phyloP scores from a whole-genome alignment of 2,113 vertebrate species.

The Dasyurus viverrinus region DNA sequence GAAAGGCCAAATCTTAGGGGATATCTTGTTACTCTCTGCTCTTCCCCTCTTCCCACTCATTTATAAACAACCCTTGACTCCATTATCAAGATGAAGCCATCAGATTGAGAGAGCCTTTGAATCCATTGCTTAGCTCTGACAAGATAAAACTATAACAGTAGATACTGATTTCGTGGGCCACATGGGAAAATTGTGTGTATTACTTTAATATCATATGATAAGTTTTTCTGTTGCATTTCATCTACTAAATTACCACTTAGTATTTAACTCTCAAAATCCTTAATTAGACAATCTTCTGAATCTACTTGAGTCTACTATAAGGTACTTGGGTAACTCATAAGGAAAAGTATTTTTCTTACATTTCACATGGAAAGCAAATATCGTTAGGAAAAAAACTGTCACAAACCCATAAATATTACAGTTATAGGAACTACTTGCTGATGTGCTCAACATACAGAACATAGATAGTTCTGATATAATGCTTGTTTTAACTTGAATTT shows the following conservation, averaged over 20 bases:
- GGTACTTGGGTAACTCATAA: slow-evolving; percentile 8
- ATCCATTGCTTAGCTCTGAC: neutral
- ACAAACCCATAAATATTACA: neutral
- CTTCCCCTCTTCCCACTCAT: neutral
- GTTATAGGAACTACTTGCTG: neutral
- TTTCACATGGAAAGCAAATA: neutral
- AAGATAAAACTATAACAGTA: neutral
- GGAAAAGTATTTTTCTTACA: slow-evolving; percentile 16
- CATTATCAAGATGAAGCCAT: neutral
- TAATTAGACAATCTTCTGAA: slow-evolving; percentile 6
- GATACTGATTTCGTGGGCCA: neutral
- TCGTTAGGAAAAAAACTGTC: neutral
- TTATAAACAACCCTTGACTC: slow-evolving; percentile 9
- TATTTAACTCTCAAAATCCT: slow-evolving; percentile 16
- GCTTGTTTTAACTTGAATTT: neutral
- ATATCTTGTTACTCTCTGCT: neutral
- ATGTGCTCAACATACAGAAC: neutral
- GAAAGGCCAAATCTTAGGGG: neutral
- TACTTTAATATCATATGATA: neutral
- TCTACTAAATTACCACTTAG: neutral
- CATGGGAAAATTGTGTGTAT: neutral
- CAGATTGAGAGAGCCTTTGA: neutral
- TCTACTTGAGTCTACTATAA: neutral
- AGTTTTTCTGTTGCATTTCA: neutral
- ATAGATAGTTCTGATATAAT: neutral